These are phyloP conservation scores for Acleris emargana DNA, from an alignment of 2,888 invertebrate genomes.

Conservation along the genomic window DNA sequence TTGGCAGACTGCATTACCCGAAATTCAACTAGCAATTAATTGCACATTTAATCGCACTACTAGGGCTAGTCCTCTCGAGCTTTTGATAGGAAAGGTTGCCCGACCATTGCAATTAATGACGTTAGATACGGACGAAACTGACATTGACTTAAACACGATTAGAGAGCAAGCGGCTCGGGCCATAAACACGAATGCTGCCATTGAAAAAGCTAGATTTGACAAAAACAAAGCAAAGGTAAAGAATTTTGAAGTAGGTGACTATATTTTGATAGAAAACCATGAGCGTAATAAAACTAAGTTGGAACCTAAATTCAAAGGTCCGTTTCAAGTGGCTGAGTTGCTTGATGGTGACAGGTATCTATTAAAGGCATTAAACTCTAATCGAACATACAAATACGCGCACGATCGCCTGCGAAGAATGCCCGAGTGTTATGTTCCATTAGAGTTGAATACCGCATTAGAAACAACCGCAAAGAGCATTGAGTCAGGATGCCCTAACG, in stretches of 20 bases:
- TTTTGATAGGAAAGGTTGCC: no score
- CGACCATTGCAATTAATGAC: no score
- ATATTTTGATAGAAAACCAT: background rate
- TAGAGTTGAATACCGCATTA: background rate
- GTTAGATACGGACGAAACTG: background rate
- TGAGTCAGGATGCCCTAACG: no score
- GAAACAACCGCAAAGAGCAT: background rate
- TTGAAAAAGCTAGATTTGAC: background rate
- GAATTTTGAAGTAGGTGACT: background rate
- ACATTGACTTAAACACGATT: background rate
- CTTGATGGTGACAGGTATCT: background rate
- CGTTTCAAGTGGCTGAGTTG: conserved; percentile 38
- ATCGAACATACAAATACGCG: background rate
- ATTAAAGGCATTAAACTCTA: background rate
- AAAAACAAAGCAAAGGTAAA: background rate
- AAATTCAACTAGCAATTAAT: background rate
- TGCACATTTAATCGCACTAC: no score
- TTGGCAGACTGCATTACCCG: background rate
- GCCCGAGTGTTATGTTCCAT: background rate
- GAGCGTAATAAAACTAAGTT: background rate
- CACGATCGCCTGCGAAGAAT: background rate
- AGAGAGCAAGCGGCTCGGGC: background rate
- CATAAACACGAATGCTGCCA: background rate
- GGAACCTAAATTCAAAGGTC: background rate
- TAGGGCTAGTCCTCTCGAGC: no score